These are phyloP conservation scores for Rhadina sibilatrix DNA, from an alignment of 2,113 vertebrate genomes.

Conservation along the genomic window DNA sequence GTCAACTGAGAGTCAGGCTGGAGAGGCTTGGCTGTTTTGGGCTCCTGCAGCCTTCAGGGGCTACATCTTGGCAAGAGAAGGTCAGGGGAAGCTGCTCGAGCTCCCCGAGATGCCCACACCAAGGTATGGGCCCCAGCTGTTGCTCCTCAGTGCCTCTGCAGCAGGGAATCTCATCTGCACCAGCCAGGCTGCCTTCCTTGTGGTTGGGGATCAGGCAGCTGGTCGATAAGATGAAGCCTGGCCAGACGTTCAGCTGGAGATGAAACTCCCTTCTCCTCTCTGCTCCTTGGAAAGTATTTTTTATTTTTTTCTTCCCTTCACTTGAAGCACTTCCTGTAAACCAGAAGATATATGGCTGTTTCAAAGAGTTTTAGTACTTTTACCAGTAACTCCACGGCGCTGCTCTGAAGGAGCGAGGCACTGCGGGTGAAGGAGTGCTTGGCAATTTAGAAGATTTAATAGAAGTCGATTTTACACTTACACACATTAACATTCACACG, in stretches of 20 bases:
- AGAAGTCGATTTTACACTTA: constrained; percentile 64
- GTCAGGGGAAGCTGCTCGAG: background rate
- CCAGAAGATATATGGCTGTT: constrained; percentile 46
- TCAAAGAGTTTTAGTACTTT: constrained; percentile 65
- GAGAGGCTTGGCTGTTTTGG: background rate
- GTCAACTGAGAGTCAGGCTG: background rate
- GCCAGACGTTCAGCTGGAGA: background rate
- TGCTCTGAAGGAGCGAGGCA: constrained; percentile 18
- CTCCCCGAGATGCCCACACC: background rate
- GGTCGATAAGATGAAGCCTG: background rate
- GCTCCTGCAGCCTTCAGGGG: background rate
- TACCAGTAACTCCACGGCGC: constrained; percentile 29
- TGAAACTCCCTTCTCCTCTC: background rate
- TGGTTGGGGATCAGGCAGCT: background rate
- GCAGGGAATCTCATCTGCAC: background rate
- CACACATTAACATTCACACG: constrained; percentile 60
- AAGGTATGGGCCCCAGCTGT: rapidly evolving
- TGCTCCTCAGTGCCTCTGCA: background rate
- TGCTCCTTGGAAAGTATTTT: background rate
- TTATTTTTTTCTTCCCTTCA: background rate
- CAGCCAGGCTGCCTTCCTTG: background rate
- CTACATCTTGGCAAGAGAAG: background rate
- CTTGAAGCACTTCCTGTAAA: constrained; percentile 65
- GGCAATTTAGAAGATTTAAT: constrained; percentile 70
- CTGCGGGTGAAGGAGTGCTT: constrained; percentile 43